A percentile compares a stretch with the other conserved stretches of the same genome.
These are phyloP conservation scores for Eremobia ochroleuca DNA, from an alignment of 2,888 invertebrate species.

Conservation along the genomic window DNA sequence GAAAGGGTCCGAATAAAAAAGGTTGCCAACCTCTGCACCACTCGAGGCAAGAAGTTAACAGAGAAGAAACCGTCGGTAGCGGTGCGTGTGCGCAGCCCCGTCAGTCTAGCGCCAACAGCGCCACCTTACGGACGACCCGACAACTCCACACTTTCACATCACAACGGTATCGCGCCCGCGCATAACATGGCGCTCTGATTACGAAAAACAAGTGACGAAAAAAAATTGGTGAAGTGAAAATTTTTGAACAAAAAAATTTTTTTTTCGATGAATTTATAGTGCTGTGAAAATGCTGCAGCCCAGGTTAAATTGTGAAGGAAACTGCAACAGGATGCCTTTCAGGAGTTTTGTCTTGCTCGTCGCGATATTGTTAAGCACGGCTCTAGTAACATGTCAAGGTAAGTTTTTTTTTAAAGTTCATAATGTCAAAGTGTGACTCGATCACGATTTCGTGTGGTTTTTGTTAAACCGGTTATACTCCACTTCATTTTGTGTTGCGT, in stretches of 20 bases:
- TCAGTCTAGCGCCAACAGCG: conserved; percentile 81
- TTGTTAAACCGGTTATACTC: conserved; percentile 42
- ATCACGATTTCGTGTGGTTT: conserved; percentile 54
- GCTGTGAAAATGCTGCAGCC: conserved; percentile 85
- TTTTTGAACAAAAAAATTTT: conserved; percentile 55
- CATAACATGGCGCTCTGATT: conserved; percentile 69
- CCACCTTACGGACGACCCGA: conserved; percentile 71
- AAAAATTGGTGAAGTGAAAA: conserved; percentile 74
- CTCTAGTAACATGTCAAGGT: conserved; percentile 87
- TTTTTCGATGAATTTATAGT: conserved; percentile 75
- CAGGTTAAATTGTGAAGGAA: conserved; percentile 83
- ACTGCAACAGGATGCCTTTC: conserved; percentile 73
- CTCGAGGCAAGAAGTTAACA: conserved; percentile 63
- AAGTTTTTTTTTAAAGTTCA: conserved; percentile 68
- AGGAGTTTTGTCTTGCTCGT: conserved; percentile 76
- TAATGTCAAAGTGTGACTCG: conserved; percentile 51
- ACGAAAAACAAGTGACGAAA: conserved; percentile 58
- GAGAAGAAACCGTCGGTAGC: conserved; percentile 74
- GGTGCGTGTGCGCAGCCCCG: conserved; percentile 72
- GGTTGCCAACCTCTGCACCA: conserved; percentile 63
- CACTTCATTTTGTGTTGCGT: conserved; percentile 35
- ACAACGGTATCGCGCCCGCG: conserved; percentile 62
- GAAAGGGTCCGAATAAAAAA: conserved; percentile 38
- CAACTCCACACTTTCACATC: conserved; percentile 69
- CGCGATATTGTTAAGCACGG: conserved; percentile 74